Conservation (phyloP, 1,140 invertebrate species). For the Neomicropteryx cornuta region DNA sequence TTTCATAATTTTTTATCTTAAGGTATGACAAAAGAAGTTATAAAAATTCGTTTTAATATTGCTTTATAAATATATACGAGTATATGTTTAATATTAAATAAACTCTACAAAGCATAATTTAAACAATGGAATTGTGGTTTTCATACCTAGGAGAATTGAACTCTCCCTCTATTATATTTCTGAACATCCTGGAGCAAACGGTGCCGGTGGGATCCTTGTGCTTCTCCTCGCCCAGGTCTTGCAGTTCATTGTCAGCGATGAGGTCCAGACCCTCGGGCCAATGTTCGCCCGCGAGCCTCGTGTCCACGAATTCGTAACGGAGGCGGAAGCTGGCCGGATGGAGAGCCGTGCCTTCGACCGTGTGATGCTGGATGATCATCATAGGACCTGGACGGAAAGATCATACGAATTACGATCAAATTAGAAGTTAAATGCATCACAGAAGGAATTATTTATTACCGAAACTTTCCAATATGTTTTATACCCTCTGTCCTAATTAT, state of each 20-base stretch:
- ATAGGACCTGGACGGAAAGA: constrained; percentile 15
- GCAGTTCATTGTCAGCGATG: constrained; percentile 20
- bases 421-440: no score
- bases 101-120: no score
- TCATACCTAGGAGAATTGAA: constrained; percentile 13
- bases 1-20: no score
- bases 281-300: constrained; percentile 44
- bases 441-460: no score
- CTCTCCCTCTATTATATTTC: constrained; percentile 20
- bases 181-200: constrained; percentile 29
- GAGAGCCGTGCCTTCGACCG: constrained; percentile 51
- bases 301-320: constrained; percentile 79
- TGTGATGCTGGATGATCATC: constrained; percentile 36
- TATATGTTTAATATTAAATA: no score
- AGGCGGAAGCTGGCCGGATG: constrained; percentile 53
- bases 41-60: no score
- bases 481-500: no score
- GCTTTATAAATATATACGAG: no score
- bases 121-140: not conserved
- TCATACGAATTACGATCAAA: no score
- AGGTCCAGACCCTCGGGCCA: constrained; percentile 18
- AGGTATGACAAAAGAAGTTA: no score
- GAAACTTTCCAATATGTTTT: no score
- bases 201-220: constrained; percentile 52
- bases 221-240: constrained; percentile 32